A percentile compares a stretch with the other conserved stretches of the same genome.
Evolutionary conservation across 2,797 vertebrate genomes (phyloP).

Genomic region (Enteromius paludinosus): DNA sequence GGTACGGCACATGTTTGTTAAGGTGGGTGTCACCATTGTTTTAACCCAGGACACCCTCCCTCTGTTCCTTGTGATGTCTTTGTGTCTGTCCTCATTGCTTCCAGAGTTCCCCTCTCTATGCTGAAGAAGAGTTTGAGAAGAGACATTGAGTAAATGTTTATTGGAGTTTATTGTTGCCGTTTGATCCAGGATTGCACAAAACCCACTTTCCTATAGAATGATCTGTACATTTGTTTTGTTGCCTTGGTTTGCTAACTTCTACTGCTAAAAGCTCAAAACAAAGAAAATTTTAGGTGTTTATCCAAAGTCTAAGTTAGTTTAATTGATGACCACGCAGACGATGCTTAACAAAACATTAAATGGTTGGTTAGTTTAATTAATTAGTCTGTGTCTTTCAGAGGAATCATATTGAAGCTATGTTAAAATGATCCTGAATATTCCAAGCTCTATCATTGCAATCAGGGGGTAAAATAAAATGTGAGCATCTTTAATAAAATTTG

Average conservation of each 20-base stretch:
- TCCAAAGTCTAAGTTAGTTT: background rate
- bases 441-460: no score
- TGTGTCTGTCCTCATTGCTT: slow-evolving; percentile 52
- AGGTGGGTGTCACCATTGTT: slow-evolving; percentile 80
- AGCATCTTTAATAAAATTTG: no score
- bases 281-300: background rate
- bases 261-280: background rate
- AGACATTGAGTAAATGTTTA: slow-evolving; percentile 54
- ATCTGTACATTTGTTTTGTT: slow-evolving; percentile 38
- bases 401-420: no score
- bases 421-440: no score
- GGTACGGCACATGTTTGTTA: slow-evolving; percentile 79
- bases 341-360: background rate
- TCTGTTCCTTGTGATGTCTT: slow-evolving; percentile 60
- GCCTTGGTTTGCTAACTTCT: background rate
- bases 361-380: no score
- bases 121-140: slow-evolving; percentile 32
- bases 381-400: no score
- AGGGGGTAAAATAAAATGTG: no score
- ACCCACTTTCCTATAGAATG: slow-evolving; percentile 48
- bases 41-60: slow-evolving; percentile 73
- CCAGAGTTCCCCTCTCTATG: slow-evolving; percentile 40
- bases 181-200: slow-evolving; percentile 23
- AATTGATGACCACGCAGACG: background rate
- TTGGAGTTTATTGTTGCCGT: slow-evolving; percentile 39